Base-by-base conservation (phyloP, 2,797 vertebrate species). In the Ctenopoma kingsleyae region DNA sequence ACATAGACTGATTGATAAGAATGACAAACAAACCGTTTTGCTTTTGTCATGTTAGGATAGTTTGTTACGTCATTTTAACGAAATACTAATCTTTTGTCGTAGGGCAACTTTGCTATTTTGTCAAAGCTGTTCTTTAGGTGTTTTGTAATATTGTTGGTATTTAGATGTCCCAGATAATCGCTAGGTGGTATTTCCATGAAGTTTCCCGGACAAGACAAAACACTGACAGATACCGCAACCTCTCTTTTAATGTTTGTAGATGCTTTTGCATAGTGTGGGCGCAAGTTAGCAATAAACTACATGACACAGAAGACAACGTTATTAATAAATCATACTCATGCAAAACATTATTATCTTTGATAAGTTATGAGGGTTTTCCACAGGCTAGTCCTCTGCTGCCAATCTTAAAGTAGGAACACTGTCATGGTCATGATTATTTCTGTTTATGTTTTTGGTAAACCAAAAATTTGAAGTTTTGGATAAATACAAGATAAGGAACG, bases 241-340 rank as follows among this genome's bases (percentile, higher is more conserved):
- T 46, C 38, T 23, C 13, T 56, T 25, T 46, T 12, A 67, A 25
- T 60, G 35, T 23, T 61, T 4, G 35, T 66, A n/a, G 53, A 66
- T 76, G 55, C 8, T 46, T 87, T 77, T 84, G 69, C 52, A 41
- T 62, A 36, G 63, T 60, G 77, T 87, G 60, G 61, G 79, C 17
- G 41, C 51, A 53, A 52, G 66, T 76, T 57, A 67, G 56, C 54
- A 71, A 55, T 23, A 5, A 19, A 43, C 27, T 52, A 8, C 15
- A 22, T 60, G 64, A 1, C 51, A 60, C 43, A 27, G 23, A 51
- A 64, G 17, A 22, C 47, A 44, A 7, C 52, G 19, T 49, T 58
- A 51, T 62, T 11, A 82, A 74, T 54, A 53, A 23, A 25, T 61
- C 1, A 44, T 50, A 35, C 46, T 30, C 13, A 44, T 46, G 47